Evolutionary conservation across 2,888 invertebrate species (phyloP), one percentile per base, ranked within the genome.

Genomic region (Sycophila texana): DNA sequence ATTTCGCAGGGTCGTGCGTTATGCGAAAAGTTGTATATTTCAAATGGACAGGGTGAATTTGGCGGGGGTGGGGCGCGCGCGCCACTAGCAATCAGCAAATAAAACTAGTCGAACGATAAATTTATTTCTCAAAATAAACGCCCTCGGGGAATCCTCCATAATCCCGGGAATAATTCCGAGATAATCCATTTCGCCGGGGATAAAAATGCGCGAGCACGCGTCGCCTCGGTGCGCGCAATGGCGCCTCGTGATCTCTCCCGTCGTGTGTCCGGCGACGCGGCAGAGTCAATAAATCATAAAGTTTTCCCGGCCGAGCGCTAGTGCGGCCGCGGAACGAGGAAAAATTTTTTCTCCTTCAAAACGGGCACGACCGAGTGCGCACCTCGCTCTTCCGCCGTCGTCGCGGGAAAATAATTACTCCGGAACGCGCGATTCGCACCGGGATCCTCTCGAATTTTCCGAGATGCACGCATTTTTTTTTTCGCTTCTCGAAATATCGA

Each of bases 211-310:
- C 22, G 14, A 47, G 14, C 18, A 83, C 85, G 83, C 84, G 86
- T 85, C 87, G 87, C 86, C 84, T 87, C 86, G 39, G 86, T 82
- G 84, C 30, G 84, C 30, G 14, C 18, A 39, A 84, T 86, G 88
- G 88, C 88, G 88, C 88, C 88, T 86, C 83, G 83, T 84, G 85
- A 85, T 85, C 86, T 73, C 86, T 84, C 87, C 85, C 85, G 83
- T 39, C 63, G 18, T 39, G 39, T 39, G 39, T 39, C 39, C 26
- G 22, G 7, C 47, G 53, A 49, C 47, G 57, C 30, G 55, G 55
- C 84, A 86, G 86, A 88, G 87, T 88, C 87, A 87, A 88, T 88
- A 88, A 88, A 88, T 88, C 87, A 87, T 88, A 88, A 88, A 88
- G 87, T 84, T 84, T 85, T 57, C 55, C 47, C 26, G 55, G 10